Evolutionary conservation across 2,888 invertebrate species (phyloP).

Genomic region (Vesta saturnalis): DNA sequence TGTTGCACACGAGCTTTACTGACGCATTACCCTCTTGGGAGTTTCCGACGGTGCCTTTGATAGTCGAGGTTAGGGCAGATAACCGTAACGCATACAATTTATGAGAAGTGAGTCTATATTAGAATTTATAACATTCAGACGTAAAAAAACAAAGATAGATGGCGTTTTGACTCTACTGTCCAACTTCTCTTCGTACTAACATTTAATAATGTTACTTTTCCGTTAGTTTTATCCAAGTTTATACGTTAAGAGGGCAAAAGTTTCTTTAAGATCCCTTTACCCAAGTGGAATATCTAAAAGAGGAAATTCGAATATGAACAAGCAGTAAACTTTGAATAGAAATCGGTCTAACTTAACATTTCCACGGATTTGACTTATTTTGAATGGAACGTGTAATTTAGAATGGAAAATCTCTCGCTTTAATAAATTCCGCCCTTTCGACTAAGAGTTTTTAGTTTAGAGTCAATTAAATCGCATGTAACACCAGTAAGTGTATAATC

Average conservation of each 20-base stretch:
- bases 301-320: constrained; percentile 31
- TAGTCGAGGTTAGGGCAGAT: constrained; percentile 33
- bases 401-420: too few species aligned
- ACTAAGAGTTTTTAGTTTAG: neutral
- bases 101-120: constrained; percentile 36
- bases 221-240: constrained; percentile 33
- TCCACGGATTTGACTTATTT: neutral
- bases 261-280: constrained; percentile 26
- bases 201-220: constrained; percentile 31
- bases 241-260: constrained; percentile 31
- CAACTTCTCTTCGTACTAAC: neutral
- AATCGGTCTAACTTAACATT: constrained; percentile 25
- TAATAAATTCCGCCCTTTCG: neutral
- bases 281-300: constrained; percentile 30
- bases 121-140: constrained; percentile 38
- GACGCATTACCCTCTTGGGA: constrained; percentile 34
- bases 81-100: constrained; percentile 37
- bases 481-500: constrained; percentile 8
- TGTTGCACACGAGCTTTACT: constrained; percentile 28
- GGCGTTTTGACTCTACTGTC: constrained; percentile 1
- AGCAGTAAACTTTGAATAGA: constrained; percentile 26
- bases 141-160: constrained; percentile 15
- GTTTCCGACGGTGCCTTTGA: constrained; percentile 31
- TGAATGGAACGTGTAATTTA: neutral
- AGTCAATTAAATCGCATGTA: constrained; percentile 12